Conservation (phyloP, 2,113 vertebrate species). For the Dromas ardeola region DNA sequence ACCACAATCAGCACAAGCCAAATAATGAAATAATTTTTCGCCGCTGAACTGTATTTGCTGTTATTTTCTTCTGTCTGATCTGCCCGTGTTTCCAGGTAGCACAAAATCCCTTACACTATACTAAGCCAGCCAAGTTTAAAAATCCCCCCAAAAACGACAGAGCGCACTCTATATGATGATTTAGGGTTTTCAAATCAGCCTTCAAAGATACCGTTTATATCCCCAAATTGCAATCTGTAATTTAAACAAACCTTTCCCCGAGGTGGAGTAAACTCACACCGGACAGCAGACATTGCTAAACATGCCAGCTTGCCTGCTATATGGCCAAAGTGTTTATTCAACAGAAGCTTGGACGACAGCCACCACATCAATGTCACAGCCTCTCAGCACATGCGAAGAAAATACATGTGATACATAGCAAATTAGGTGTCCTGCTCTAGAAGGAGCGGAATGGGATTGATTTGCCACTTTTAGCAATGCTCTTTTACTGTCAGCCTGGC, state of each 20-base stretch:
- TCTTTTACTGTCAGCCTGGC: conserved; percentile 79
- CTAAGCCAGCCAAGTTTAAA: neutral
- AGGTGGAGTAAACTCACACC: conserved; percentile 52
- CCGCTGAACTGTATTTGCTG: neutral
- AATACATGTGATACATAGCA: conserved; percentile 88
- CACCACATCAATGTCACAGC: conserved; percentile 81
- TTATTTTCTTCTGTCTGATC: neutral
- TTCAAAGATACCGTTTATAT: conserved; percentile 39
- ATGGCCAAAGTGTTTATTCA: conserved; percentile 86
- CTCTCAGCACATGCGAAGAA: conserved; percentile 82
- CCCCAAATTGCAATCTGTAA: conserved; percentile 27
- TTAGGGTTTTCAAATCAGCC: conserved; percentile 53
- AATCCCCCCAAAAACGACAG: neutral
- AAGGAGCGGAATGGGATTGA: conserved; percentile 76
- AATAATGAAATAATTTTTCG: neutral
- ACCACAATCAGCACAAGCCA: neutral
- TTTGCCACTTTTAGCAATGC: conserved; percentile 79
- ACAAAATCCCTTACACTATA: neutral
- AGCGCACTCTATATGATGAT: neutral
- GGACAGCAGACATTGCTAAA: conserved; percentile 66
- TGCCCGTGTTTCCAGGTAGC: neutral
- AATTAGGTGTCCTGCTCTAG: conserved; percentile 85
- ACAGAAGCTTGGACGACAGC: conserved; percentile 85
- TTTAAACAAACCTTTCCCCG: conserved; percentile 51
- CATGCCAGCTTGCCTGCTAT: conserved; percentile 79